phyloP scores from a whole-genome alignment of 2,888 invertebrate species.

The Phyto melanocephala region DNA sequence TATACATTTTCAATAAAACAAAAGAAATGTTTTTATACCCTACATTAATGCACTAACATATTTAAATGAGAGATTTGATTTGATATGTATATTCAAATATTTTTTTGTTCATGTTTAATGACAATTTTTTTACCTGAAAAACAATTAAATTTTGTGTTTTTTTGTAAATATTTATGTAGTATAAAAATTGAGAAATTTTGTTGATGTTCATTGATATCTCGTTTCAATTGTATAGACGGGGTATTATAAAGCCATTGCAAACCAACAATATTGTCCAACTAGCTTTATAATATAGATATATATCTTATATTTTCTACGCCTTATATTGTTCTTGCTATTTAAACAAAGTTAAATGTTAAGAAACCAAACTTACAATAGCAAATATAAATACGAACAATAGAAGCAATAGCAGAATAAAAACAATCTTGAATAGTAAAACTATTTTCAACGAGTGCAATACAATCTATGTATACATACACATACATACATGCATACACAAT shows the following conservation, averaged over 20 bases:
- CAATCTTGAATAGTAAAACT: slow-evolving; percentile 26
- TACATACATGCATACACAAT: neutral
- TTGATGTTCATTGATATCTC: no score
- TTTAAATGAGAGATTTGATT: no score
- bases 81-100: no score
- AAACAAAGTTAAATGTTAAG: slow-evolving; percentile 41
- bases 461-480: neutral
- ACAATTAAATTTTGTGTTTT: no score
- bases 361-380: slow-evolving; percentile 19
- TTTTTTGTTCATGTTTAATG: no score
- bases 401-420: neutral
- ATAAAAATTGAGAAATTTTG: no score
- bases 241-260: no score
- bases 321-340: slow-evolving; percentile 11
- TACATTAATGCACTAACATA: no score
- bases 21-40: neutral
- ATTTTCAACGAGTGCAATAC: slow-evolving; percentile 42
- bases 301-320: neutral
- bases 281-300: neutral
- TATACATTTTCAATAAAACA: no score
- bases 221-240: no score
- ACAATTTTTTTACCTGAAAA: no score
- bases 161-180: no score
- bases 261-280: neutral
- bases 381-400: neutral